Conservation (phyloP, 2,113 vertebrate species). For the Chaenogobius annularis region DNA sequence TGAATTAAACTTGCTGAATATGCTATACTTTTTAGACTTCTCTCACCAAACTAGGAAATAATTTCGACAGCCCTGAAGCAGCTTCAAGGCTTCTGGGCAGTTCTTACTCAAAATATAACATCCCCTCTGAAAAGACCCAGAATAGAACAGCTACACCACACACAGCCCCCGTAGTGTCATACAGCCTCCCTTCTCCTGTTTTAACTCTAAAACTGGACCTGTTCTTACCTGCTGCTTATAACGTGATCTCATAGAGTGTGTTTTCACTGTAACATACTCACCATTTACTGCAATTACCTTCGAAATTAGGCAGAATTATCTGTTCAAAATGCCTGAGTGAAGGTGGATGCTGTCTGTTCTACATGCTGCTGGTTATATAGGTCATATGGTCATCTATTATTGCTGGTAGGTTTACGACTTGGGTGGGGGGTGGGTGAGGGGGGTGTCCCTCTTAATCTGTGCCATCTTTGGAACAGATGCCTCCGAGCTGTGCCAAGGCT, state of each 20-base stretch:
- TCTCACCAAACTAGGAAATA: neutral
- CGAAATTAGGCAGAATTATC: neutral
- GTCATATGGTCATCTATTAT: constrained; percentile 55
- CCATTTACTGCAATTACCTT: neutral
- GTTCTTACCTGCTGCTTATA: constrained; percentile 16
- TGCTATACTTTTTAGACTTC: too few relatives aligned
- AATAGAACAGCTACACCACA: constrained; percentile 59
- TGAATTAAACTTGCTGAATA: too few relatives aligned
- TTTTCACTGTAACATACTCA: neutral
- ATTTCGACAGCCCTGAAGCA: neutral
- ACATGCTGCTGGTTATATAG: constrained; percentile 54
- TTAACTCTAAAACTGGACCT: constrained; percentile 19
- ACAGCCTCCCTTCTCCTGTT: constrained; percentile 31
- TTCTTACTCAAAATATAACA: constrained; percentile 51
- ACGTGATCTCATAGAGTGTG: neutral
- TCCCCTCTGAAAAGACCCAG: constrained; percentile 31
- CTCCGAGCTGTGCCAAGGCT: constrained; percentile 19
- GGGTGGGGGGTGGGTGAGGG: too few relatives aligned
- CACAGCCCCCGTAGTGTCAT: constrained; percentile 38
- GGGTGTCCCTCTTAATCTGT: constrained; percentile 51
- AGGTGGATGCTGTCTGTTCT: neutral
- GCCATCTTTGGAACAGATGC: constrained; percentile 57
- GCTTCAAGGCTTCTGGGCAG: constrained; percentile 36
- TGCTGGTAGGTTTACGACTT: constrained; percentile 35
- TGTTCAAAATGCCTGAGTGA: neutral